These are phyloP conservation scores for Dendrocopos noguchii DNA, from an alignment of 2,113 vertebrate genomes.

Conservation along the genomic window DNA sequence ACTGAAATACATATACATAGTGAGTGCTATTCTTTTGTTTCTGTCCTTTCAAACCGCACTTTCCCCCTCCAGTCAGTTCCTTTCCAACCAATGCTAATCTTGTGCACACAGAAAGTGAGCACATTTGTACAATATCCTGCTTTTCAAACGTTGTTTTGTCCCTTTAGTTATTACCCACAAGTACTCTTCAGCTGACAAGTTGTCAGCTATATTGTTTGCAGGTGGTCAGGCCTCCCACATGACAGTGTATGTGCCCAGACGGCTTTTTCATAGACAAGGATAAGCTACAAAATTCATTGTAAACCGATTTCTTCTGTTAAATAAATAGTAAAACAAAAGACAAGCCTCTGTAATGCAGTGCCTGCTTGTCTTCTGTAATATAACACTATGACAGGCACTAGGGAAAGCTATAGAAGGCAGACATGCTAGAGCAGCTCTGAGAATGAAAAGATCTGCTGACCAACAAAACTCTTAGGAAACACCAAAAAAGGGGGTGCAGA, in stretches of 20 bases:
- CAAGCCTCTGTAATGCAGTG: not conserved
- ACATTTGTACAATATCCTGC: constrained; percentile 5
- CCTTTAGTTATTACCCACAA: not conserved
- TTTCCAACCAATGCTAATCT: not conserved
- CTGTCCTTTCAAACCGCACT: not conserved
- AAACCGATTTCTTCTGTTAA: constrained; percentile 15
- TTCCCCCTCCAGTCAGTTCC: not conserved
- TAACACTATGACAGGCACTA: not conserved
- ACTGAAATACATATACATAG: not conserved
- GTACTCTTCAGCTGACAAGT: not conserved
- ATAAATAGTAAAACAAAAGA: not conserved
- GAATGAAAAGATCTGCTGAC: constrained; percentile 43
- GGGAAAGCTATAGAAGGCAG: not conserved
- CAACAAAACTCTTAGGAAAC: not conserved
- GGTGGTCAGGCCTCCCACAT: not conserved
- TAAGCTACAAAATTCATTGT: not conserved
- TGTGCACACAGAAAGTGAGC: not conserved
- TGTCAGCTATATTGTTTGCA: not conserved
- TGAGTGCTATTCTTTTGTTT: not conserved
- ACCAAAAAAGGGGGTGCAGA: not conserved
- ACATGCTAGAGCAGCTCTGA: not conserved
- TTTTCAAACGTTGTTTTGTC: not conserved
- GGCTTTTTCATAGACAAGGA: constrained; percentile 5
- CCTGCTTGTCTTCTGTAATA: not conserved
- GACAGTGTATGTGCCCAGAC: not conserved